Base-by-base conservation (phyloP, 2,888 invertebrate genomes). In the Metacarcinus magister region DNA sequence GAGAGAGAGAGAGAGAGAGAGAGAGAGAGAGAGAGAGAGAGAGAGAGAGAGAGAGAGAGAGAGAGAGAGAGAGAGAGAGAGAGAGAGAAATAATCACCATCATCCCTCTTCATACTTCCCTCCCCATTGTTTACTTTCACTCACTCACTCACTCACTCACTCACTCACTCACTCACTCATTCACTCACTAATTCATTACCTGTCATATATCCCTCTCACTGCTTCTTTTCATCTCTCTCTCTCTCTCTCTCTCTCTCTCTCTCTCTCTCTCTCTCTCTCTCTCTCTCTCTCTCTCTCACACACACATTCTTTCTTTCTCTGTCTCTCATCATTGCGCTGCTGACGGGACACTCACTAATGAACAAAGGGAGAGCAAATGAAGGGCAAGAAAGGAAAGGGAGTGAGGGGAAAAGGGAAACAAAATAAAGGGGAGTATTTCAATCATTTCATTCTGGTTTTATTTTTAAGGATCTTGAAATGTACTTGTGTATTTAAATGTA, bases 251-350 rank as follows among this genome's bases (percentile, higher is more conserved):
- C 60, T 60, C 60, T 60, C 60, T 60, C 60, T 60, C 60, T 60
- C 60, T 60, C 60, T 60, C 60, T 60, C 60, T 60, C 60, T 60
- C 67, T n/a, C n/a, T n/a, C 67, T n/a, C n/a, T 67, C n/a, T n/a
- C 67, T 67, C 67, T 67, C 67, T n/a, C n/a, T n/a, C 67, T n/a
- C n/a, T 67, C 67, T n/a, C 67, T 67, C n/a, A 23, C 67, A 7
- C n/a, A 7, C 67, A 7, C 67, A 23, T n/a, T n/a, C 67, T 67
- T 19, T 67, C 67, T n/a, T 19, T 67, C 67, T 67, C 67, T 67
- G 23, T 67, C 67, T 67, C 67, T 67, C 67, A 60, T 67, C 67
- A 67, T 23, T 67, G 67, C n/a, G 5, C 23, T 67, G 67, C 67
- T 67, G 67, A 67, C n/a, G 67, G n/a, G n/a, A 5, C n/a, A n/a